Evolutionary conservation across 2,888 invertebrate species (phyloP).

Genomic region (Hydraecia micacea): DNA sequence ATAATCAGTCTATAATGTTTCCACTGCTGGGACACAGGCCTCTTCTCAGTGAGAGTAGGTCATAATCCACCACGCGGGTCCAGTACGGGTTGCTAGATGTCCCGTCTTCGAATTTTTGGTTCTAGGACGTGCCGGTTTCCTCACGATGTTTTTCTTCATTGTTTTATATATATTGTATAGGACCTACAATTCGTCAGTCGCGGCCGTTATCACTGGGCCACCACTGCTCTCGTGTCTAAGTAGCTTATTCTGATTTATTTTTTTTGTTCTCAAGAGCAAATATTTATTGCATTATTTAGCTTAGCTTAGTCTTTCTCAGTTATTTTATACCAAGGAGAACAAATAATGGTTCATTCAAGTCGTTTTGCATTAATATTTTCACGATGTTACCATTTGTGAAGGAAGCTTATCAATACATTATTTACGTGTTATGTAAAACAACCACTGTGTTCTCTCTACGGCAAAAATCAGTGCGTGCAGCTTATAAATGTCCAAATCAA

Average conservation of each 20-base stretch:
- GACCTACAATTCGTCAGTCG: no score
- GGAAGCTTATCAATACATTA: background rate
- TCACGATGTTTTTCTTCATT: no score
- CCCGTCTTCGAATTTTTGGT: no score
- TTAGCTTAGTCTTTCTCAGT: background rate
- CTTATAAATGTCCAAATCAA: conserved; percentile 26
- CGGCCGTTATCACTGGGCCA: no score
- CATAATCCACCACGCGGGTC: no score
- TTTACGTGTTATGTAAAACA: conserved; percentile 15
- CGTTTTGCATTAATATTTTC: background rate
- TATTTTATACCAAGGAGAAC: background rate
- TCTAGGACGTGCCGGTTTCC: no score
- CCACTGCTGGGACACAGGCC: no score
- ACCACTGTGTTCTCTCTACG: conserved; percentile 12
- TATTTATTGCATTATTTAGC: background rate
- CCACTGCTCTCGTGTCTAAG: no score
- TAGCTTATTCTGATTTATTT: background rate
- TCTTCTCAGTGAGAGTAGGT: no score
- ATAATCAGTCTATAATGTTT: no score
- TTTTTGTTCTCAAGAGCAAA: background rate
- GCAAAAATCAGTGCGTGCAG: conserved; percentile 42
- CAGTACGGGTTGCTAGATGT: no score
- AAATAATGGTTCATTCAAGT: background rate
- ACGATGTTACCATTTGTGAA: background rate
- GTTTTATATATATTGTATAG: no score